These are phyloP conservation scores for Axea sp. DNA, from an alignment of 2,888 invertebrate species.

Conservation along the genomic window DNA sequence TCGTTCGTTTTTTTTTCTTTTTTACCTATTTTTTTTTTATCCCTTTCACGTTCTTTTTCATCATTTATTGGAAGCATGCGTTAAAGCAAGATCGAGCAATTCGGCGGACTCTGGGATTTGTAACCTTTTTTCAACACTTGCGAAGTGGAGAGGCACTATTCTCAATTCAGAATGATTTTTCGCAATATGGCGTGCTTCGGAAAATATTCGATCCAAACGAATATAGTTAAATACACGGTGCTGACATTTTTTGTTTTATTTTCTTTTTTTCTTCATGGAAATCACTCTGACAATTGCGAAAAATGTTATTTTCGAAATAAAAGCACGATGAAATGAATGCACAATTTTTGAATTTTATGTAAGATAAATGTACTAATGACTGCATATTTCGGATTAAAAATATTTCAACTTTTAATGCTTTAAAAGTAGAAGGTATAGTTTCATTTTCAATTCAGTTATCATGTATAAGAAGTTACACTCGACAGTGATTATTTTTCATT, in stretches of 20 bases:
- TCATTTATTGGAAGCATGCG: conserved; percentile 9
- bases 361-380: no score
- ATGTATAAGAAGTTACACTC: no score
- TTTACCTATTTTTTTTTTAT: conserved; percentile 6
- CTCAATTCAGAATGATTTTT: conserved; percentile 12
- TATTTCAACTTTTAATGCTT: no score
- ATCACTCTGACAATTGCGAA: conserved; percentile 4
- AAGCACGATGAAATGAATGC: no score
- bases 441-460: no score
- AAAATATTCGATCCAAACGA: conserved; percentile 6
- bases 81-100: conserved; percentile 20
- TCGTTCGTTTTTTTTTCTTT: neutral
- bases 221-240: conserved; percentile 20
- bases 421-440: no score
- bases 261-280: no score
- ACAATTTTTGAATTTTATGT: no score
- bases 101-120: conserved; percentile 20
- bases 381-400: no score
- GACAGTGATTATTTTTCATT: no score
- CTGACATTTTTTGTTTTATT: conserved; percentile 5
- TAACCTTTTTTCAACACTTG: conserved; percentile 20
- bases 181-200: conserved; percentile 3
- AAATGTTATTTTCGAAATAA: neutral
- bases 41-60: neutral
- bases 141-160: neutral